Evolutionary conservation across 1,140 invertebrate genomes (phyloP), one percentile per base, ranked within the genome.

Genomic region (Lepidurus apus): DNA sequence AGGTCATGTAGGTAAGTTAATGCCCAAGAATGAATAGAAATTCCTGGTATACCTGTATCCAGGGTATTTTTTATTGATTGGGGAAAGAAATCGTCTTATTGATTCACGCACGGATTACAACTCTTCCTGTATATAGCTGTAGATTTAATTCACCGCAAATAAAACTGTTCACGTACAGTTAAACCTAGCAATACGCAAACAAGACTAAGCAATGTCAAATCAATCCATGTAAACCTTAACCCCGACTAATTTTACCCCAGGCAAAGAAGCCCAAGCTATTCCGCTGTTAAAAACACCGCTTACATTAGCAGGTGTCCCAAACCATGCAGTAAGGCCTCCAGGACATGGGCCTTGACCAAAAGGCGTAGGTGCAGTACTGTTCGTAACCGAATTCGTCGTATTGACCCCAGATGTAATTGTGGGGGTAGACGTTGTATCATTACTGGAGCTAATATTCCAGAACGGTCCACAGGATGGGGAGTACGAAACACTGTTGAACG

Each of bases 201-300:
- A 47, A 47, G 3, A 17, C 7, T 65, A 1, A 13, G 13, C 1
- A 65, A 11, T 65, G 7, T 9, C 21, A 9, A 7, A 17, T 65
- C 53, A 65, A 21, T 65, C 21, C 53, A 65, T 65, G 13, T 65
- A 65, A 65, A 65, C 53, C 53, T 65, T 9, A 65, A 65, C 53
- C 21, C 53, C 53, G 13, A 65, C 53, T 7, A 65, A 21, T 65
- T 17, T 9, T 65, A 21, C 7, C 6, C 53, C 53, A 11, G 53
- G 53, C 13, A 65, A 65, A 21, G 17, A 13, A 21, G 53, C 53
- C 53, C 53, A 65, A 11, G 53, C 53, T 11, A 65, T 65, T 9
- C 53, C 53, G 53, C 53, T 65, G 17, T 65, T 13, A 21, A 65
- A 65, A 11, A 65, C n/a, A 7, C 53, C 53, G 21, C 21, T 65